These are phyloP conservation scores for Pseudoips prasinana DNA, from an alignment of 2,888 invertebrate species.

Conservation along the genomic window DNA sequence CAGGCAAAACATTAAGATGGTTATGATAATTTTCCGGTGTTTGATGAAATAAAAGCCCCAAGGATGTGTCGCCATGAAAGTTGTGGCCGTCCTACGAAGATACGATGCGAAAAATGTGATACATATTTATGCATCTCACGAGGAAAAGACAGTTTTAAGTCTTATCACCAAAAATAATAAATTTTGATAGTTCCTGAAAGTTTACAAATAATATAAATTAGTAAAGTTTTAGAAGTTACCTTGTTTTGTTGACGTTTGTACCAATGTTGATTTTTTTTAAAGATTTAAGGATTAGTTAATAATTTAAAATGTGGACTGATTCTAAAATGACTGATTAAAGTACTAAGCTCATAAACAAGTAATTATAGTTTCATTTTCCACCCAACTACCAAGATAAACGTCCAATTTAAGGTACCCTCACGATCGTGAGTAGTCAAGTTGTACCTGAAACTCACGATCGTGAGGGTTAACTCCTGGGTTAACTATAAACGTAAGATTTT, in stretches of 20 bases:
- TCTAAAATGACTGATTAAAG: neutral
- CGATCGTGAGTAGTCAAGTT: conserved; percentile 2
- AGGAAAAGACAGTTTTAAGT: conserved; percentile 6
- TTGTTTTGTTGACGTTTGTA: neutral
- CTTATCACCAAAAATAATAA: conserved; percentile 2
- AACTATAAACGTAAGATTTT: neutral
- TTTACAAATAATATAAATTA: neutral
- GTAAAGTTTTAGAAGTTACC: neutral
- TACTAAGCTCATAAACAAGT: neutral
- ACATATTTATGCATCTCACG: conserved; percentile 2
- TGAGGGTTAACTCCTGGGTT: neutral
- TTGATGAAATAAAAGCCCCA: conserved; percentile 29
- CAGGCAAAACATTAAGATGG: conserved; percentile 30
- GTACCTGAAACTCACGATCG: conserved; percentile 1
- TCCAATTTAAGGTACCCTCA: conserved; percentile 1
- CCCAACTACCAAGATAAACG: neutral
- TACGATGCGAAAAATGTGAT: conserved; percentile 26
- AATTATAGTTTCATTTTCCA: neutral
- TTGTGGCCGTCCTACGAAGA: conserved; percentile 24
- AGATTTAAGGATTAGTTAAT: neutral
- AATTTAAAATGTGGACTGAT: neutral
- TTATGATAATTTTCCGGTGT: conserved; percentile 29
- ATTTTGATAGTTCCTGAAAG: neutral
- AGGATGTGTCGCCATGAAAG: conserved; percentile 27
- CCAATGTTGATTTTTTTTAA: neutral